Evolutionary conservation across 2,888 invertebrate species (phyloP).

Genomic region (Phengaris alcon): DNA sequence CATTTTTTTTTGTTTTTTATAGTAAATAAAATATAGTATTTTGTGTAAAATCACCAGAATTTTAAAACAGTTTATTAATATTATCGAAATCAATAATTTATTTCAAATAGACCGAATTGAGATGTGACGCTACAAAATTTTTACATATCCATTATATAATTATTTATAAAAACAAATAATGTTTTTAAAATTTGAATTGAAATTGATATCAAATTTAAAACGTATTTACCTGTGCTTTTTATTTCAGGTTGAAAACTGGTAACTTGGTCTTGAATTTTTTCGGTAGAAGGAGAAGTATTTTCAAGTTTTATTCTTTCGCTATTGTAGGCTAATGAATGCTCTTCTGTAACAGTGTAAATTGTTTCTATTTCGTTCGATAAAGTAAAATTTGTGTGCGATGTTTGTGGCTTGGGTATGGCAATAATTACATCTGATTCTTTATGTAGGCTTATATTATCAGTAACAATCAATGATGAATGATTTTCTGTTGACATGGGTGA

Average conservation of each 20-base stretch:
- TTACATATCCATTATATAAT: too few species aligned
- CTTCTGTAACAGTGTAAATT: constrained; percentile 56
- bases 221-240: constrained; percentile 54
- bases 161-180: too few species aligned
- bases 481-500: constrained; percentile 51
- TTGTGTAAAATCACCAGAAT: too few species aligned
- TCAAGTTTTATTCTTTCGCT: constrained; percentile 43
- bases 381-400: constrained; percentile 52
- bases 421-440: constrained; percentile 60
- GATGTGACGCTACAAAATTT: too few species aligned
- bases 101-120: too few species aligned
- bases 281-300: constrained; percentile 52
- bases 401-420: constrained; percentile 52
- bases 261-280: constrained; percentile 42
- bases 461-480: constrained; percentile 58
- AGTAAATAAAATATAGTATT: too few species aligned
- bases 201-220: neutral
- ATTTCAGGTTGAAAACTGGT: constrained; percentile 50
- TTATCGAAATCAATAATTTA: too few species aligned
- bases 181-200: too few species aligned
- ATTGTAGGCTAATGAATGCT: constrained; percentile 52
- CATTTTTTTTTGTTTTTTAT: too few species aligned
- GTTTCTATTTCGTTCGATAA: constrained; percentile 57
- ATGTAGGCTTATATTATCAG: constrained; percentile 60
- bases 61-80: too few species aligned